Conservation (phyloP, 2,797 vertebrate genomes). For the Toxotes lorentzi region DNA sequence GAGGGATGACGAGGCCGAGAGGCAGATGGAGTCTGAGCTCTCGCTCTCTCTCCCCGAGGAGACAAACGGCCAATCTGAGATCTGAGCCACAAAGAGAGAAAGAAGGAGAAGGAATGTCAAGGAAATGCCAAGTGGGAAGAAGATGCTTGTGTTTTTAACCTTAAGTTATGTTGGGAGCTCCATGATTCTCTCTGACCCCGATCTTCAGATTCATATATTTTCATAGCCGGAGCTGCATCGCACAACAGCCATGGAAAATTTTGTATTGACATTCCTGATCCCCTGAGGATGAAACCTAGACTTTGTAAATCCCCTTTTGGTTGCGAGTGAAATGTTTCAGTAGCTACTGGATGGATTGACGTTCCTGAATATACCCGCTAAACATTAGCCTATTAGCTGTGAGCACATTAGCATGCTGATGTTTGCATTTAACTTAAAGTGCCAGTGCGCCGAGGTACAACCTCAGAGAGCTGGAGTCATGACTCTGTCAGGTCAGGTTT, state of each 20-base stretch:
- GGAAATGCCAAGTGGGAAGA: conserved; percentile 22
- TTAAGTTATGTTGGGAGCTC: neutral
- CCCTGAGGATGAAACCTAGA: too few relatives aligned
- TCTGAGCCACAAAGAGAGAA: conserved; percentile 55
- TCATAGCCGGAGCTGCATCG: neutral
- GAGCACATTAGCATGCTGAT: neutral
- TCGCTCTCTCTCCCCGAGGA: conserved; percentile 57
- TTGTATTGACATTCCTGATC: too few relatives aligned
- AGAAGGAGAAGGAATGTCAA: conserved; percentile 13
- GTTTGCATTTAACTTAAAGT: neutral
- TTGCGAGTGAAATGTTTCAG: too few relatives aligned
- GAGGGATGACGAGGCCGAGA: conserved; percentile 65
- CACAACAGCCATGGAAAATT: neutral
- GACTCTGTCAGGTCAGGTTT: neutral
- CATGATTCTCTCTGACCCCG: neutral
- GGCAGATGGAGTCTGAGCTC: conserved; percentile 80
- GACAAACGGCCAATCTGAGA: conserved; percentile 70
- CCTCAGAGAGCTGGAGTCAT: neutral
- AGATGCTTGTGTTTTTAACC: conserved; percentile 7
- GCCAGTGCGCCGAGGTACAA: neutral
- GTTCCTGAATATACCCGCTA: neutral
- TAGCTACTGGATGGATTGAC: too few relatives aligned
- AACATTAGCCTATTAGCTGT: neutral
- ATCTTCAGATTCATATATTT: neutral
- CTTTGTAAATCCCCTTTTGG: too few relatives aligned